A percentile compares a stretch with the other conserved stretches of the same genome.
phyloP scores from a whole-genome alignment of 2,888 invertebrate genomes.

The Phengaris arion region DNA sequence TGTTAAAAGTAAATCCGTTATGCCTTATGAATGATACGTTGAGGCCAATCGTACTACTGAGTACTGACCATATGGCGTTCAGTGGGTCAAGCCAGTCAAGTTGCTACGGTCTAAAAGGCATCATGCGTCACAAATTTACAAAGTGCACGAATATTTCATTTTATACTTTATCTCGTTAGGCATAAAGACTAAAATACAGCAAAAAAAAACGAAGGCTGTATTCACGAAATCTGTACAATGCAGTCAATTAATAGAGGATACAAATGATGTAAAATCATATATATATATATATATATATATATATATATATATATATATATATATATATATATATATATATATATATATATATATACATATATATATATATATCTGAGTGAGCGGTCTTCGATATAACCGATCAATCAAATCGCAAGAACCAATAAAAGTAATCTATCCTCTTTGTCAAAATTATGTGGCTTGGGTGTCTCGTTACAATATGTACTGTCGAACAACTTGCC shows the following conservation, averaged over 20 bases:
- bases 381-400: not conserved
- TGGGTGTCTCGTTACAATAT: too few relatives aligned
- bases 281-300: too few relatives aligned
- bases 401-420: not conserved
- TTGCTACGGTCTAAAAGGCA: constrained; percentile 27
- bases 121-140: constrained; percentile 1
- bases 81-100: constrained; percentile 37
- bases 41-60: constrained; percentile 46
- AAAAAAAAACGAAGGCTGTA: not conserved
- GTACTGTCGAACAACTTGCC: too few relatives aligned
- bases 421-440: not conserved
- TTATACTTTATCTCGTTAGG: not conserved
- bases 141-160: not conserved
- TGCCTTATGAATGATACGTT: constrained; percentile 37
- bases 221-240: not conserved
- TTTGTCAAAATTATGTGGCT: not conserved
- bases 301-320: too few relatives aligned
- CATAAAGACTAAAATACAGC: not conserved
- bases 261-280: not conserved
- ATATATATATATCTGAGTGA: too few relatives aligned
- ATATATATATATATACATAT: too few relatives aligned
- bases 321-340: too few relatives aligned
- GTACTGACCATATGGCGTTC: constrained; percentile 54
- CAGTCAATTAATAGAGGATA: not conserved
- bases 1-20: constrained; percentile 30